These are phyloP conservation scores for Sturmia bella DNA, from an alignment of 2,888 invertebrate species.

Conservation along the genomic window DNA sequence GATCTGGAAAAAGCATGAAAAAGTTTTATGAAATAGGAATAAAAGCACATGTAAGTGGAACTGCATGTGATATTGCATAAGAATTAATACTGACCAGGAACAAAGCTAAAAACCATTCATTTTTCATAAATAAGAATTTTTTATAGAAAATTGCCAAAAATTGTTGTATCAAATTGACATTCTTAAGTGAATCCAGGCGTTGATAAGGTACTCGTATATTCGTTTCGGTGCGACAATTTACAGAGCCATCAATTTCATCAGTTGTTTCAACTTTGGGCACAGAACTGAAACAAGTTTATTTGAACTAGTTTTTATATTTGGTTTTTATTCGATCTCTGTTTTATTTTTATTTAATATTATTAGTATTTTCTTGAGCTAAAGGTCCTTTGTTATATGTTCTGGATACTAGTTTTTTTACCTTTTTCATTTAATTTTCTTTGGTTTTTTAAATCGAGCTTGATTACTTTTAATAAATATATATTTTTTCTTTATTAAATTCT, in stretches of 20 bases:
- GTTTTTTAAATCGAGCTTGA: too few species aligned
- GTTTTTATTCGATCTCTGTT: too few species aligned
- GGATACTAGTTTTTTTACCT: too few species aligned
- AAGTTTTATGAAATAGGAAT: neutral
- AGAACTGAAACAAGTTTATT: slow-evolving; percentile 73
- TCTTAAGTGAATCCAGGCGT: slow-evolving; percentile 61
- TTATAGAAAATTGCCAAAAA: slow-evolving; percentile 79
- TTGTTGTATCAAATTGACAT: slow-evolving; percentile 73
- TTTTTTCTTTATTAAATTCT: too few species aligned
- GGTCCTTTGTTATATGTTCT: too few species aligned
- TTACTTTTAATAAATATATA: too few species aligned
- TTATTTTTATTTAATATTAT: too few species aligned
- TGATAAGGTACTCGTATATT: slow-evolving; percentile 73
- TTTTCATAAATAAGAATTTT: slow-evolving; percentile 77
- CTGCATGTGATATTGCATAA: neutral
- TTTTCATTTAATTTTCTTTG: too few species aligned
- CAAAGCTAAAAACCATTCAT: slow-evolving; percentile 75
- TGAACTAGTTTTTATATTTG: neutral
- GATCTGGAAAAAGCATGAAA: slow-evolving; percentile 72
- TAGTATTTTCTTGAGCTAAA: too few species aligned
- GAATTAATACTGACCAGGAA: slow-evolving; percentile 75
- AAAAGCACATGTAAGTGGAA: too few species aligned
- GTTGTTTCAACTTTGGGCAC: slow-evolving; percentile 72
- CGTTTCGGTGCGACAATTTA: slow-evolving; percentile 62
- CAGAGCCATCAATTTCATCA: slow-evolving; percentile 77